A percentile compares a stretch with the other conserved stretches of the same genome.
Evolutionary conservation across 37 sponge, comb jelly and placozoan genomes (phyloP).

Genomic region (Petrosia ficiformis): DNA sequence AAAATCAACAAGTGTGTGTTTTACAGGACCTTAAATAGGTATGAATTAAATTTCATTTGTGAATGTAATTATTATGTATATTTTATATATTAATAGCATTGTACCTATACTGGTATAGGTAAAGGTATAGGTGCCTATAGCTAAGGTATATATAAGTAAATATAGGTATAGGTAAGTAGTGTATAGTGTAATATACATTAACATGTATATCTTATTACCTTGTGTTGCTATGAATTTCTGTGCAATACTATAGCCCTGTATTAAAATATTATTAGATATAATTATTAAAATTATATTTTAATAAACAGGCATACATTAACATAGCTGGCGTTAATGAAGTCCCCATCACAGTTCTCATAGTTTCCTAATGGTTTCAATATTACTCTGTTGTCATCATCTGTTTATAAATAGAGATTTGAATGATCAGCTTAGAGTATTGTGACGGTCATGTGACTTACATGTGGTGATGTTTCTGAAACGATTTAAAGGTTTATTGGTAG

Average conservation of each 20-base stretch:
- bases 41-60: no score
- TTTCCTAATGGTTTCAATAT: constrained; percentile 17
- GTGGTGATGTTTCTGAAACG: constrained; percentile 41
- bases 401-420: neutral
- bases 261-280: no score
- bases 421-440: neutral
- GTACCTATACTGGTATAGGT: no score
- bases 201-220: constrained; percentile 25
- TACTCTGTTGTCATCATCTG: constrained; percentile 61
- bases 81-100: no score
- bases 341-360: neutral
- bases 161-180: no score
- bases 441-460: constrained; percentile 17
- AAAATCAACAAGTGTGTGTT: no score
- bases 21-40: no score
- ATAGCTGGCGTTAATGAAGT: constrained; percentile 63
- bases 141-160: no score
- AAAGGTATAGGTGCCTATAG: no score
- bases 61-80: no score
- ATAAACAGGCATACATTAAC: constrained; percentile 33
- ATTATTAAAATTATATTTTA: no score
- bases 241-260: constrained; percentile 27
- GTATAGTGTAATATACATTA: no score
- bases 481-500: constrained; percentile 22
- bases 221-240: constrained; percentile 63